Evolutionary conservation across 2,797 vertebrate species (phyloP).

Genomic region (Coreius guichenoti): DNA sequence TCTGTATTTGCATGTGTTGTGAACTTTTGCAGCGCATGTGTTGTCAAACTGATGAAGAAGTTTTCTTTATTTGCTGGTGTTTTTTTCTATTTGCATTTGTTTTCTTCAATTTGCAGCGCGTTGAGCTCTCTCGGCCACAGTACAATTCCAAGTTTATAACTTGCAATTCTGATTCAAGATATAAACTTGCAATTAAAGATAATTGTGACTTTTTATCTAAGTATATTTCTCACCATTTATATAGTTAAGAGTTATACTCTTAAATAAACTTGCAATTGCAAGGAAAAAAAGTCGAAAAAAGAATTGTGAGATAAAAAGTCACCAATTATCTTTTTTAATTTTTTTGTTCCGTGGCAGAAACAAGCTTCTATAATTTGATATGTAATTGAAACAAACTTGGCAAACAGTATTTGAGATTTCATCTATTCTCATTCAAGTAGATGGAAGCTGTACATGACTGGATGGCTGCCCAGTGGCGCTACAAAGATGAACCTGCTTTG

Average conservation of each 20-base stretch:
- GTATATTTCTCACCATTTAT: neutral
- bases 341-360: neutral
- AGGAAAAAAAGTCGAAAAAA: neutral
- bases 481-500: conserved; percentile 28
- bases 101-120: no score
- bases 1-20: no score
- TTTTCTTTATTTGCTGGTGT: no score
- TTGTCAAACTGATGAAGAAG: no score
- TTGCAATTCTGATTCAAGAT: no score
- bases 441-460: conserved; percentile 5
- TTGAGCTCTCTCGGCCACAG: no score
- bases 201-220: no score
- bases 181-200: no score
- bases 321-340: neutral
- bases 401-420: neutral
- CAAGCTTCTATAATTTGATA: neutral
- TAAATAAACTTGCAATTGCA: neutral
- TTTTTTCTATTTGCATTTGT: no score
- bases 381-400: neutral
- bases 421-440: neutral
- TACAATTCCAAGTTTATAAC: no score
- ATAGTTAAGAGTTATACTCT: neutral
- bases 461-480: neutral
- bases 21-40: no score
- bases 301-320: no score